A percentile compares a stretch with the other conserved stretches of the same genome.
Evolutionary conservation across 1,140 invertebrate species (phyloP).

Genomic region (Liolophura sinensis): DNA sequence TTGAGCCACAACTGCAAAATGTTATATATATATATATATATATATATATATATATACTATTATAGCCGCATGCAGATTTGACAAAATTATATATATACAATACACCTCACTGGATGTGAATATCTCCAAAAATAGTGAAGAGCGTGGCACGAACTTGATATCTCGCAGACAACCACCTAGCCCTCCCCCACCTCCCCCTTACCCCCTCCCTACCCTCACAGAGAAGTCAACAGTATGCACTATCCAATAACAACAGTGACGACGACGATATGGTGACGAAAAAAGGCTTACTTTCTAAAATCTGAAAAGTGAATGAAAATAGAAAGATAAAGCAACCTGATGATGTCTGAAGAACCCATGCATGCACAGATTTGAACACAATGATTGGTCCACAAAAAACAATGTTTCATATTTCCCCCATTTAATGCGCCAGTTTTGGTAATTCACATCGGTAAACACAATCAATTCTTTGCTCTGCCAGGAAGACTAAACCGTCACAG

Average conservation of each 20-base stretch:
- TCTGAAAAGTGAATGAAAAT: too few species aligned
- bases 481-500: too few species aligned
- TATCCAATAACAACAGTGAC: neutral
- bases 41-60: slow-evolving; percentile 3
- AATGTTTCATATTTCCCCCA: too few species aligned
- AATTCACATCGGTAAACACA: too few species aligned
- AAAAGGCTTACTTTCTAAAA: neutral
- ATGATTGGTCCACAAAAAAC: neutral
- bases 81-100: neutral
- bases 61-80: neutral
- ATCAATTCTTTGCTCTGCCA: too few species aligned
- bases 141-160: neutral
- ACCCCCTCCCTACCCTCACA: neutral
- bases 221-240: neutral
- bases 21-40: slow-evolving; percentile 3
- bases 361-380: neutral
- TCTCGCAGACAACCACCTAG: too few species aligned
- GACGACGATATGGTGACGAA: too few species aligned
- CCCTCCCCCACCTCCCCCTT: too few species aligned
- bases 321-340: too few species aligned
- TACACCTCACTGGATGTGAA: neutral
- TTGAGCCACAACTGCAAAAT: too few species aligned
- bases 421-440: too few species aligned
- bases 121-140: neutral
- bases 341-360: too few species aligned